phyloP scores from a whole-genome alignment of 2,888 invertebrate genomes.

The Pristionchus fissidentatus region DNA sequence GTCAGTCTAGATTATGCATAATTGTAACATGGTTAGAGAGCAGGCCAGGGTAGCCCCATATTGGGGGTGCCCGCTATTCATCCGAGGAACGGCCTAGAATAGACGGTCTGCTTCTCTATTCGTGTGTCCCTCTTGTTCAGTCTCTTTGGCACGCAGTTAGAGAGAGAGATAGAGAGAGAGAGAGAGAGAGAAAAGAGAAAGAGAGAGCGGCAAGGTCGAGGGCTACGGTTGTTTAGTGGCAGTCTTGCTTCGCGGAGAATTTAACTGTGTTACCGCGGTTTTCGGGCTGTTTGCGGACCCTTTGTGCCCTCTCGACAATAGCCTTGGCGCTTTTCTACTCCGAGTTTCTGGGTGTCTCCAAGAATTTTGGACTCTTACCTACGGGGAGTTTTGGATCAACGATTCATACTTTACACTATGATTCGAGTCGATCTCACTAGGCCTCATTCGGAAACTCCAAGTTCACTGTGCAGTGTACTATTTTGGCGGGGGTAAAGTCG shows the following conservation, averaged over 20 bases:
- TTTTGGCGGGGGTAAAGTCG: too few species aligned
- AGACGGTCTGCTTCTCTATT: slow-evolving; percentile 23
- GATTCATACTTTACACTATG: neutral
- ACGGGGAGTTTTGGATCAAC: neutral
- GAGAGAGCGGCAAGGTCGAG: slow-evolving; percentile 39
- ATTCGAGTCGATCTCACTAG: neutral
- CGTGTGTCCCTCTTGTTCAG: slow-evolving; percentile 26
- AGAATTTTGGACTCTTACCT: neutral
- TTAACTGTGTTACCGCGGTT: neutral
- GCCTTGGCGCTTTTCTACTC: too few species aligned
- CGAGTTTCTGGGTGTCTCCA: neutral
- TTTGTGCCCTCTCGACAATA: too few species aligned
- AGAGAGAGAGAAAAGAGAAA: too few species aligned
- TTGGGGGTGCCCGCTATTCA: slow-evolving; percentile 10
- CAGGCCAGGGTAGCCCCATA: neutral
- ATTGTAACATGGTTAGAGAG: slow-evolving; percentile 44
- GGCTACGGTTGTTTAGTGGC: neutral
- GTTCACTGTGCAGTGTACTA: too few species aligned
- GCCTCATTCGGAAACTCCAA: too few species aligned
- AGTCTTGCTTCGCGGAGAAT: neutral
- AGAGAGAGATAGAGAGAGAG: too few species aligned
- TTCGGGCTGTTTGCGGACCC: neutral
- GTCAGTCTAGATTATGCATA: slow-evolving; percentile 34
- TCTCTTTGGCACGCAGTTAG: too few species aligned
- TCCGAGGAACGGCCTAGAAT: slow-evolving; percentile 12